phyloP scores from a whole-genome alignment of 2,888 invertebrate genomes.

The Dasypogon diadema region DNA sequence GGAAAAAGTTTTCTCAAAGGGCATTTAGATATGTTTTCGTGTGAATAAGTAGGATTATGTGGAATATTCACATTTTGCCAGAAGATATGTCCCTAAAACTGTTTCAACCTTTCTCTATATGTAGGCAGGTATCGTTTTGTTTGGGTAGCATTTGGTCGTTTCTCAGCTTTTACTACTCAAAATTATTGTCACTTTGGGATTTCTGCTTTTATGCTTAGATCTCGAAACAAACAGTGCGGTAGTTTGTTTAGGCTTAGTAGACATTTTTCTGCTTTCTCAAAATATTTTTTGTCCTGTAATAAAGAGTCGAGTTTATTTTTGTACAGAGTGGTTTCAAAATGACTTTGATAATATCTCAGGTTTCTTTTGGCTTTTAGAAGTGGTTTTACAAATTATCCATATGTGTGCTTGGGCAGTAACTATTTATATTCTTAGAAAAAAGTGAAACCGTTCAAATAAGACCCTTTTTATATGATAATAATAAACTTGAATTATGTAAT shows the following conservation, averaged over 20 bases:
- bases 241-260: constrained; percentile 5
- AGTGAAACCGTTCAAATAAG: too few relatives aligned
- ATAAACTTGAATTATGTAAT: too few relatives aligned
- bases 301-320: neutral
- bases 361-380: neutral
- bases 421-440: too few relatives aligned
- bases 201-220: constrained; percentile 19
- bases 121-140: constrained; percentile 36
- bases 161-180: constrained; percentile 39
- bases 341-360: neutral
- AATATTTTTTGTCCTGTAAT: neutral
- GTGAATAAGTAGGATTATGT: constrained; percentile 40
- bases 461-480: too few relatives aligned
- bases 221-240: neutral
- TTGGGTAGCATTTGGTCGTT: constrained; percentile 24
- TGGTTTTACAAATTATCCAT: neutral
- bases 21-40: constrained; percentile 32
- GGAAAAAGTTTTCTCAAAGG: constrained; percentile 49
- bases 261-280: neutral
- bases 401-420: too few relatives aligned
- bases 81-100: constrained; percentile 8
- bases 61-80: constrained; percentile 34
- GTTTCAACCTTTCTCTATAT: constrained; percentile 3
- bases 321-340: neutral
- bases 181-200: constrained; percentile 42